Evolutionary conservation across 2,888 invertebrate species (phyloP).

Genomic region (Synergus umbraculus): DNA sequence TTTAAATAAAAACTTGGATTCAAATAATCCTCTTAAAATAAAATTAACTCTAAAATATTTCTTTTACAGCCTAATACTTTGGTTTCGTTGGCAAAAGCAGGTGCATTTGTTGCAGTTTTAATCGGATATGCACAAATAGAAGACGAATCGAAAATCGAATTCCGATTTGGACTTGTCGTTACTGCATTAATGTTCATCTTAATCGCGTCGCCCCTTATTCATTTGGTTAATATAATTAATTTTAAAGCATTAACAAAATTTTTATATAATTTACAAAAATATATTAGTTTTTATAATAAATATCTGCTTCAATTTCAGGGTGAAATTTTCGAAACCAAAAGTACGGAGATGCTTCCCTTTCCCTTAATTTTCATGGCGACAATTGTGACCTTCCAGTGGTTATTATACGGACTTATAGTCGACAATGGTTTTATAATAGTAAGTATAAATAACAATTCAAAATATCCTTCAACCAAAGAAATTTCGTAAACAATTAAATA

Average conservation of each 20-base stretch:
- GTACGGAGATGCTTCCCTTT: slow-evolving; percentile 92
- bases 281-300: slow-evolving; percentile 42
- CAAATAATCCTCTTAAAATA: background rate
- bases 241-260: background rate
- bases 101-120: slow-evolving; percentile 80
- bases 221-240: slow-evolving; percentile 81
- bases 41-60: slow-evolving; percentile 1
- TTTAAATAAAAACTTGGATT: slow-evolving; percentile 38
- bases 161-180: slow-evolving; percentile 84
- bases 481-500: slow-evolving; percentile 46
- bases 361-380: slow-evolving; percentile 91
- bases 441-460: slow-evolving; percentile 74
- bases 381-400: slow-evolving; percentile 88
- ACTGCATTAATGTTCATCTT: slow-evolving; percentile 84
- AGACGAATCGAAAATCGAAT: slow-evolving; percentile 82
- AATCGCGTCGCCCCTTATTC: slow-evolving; percentile 85
- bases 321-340: slow-evolving; percentile 88
- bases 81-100: slow-evolving; percentile 78
- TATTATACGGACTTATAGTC: slow-evolving; percentile 88
- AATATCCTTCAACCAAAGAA: slow-evolving; percentile 20
- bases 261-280: too few species aligned
- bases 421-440: slow-evolving; percentile 88
- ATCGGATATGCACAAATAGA: slow-evolving; percentile 84
- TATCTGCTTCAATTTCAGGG: slow-evolving; percentile 78
- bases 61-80: slow-evolving; percentile 59